A percentile compares a stretch with the other conserved stretches of the same genome.
Conservation (phyloP, 2,113 vertebrate species). For the Channa maculata region DNA sequence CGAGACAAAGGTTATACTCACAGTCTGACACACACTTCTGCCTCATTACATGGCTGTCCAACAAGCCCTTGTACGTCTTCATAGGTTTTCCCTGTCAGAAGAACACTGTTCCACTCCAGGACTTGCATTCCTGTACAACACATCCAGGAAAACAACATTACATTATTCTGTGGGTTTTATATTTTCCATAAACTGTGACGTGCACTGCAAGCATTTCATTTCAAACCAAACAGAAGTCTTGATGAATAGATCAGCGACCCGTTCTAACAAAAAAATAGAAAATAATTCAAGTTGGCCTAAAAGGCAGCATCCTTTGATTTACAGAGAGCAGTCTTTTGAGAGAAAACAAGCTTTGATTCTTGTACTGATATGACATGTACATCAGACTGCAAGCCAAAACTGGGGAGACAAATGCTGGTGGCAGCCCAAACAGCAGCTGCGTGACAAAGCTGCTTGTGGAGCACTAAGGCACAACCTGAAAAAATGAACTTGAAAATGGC, state of each 20-base stretch:
- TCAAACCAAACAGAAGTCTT: constrained; percentile 31
- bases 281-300: too few species aligned
- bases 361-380: constrained; percentile 17
- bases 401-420: constrained; percentile 22
- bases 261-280: too few species aligned
- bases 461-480: constrained; percentile 5
- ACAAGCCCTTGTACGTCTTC: constrained; percentile 97
- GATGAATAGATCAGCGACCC: too few species aligned
- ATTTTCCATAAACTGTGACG: background rate
- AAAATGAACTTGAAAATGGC: constrained; percentile 15
- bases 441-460: constrained; percentile 34
- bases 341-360: constrained; percentile 22
- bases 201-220: background rate
- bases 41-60: constrained; percentile 91
- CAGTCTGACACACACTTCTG: constrained; percentile 99
- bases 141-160: background rate
- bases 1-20: constrained; percentile 85
- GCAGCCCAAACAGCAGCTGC: constrained; percentile 43
- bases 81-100: constrained; percentile 94
- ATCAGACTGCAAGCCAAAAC: constrained; percentile 18
- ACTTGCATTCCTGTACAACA: constrained; percentile 94
- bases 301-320: background rate
- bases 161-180: background rate
- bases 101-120: constrained; percentile 95
- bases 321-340: background rate